Evolutionary conservation across 1,140 invertebrate species (phyloP).

Genomic region (Nylanderia fulva): DNA sequence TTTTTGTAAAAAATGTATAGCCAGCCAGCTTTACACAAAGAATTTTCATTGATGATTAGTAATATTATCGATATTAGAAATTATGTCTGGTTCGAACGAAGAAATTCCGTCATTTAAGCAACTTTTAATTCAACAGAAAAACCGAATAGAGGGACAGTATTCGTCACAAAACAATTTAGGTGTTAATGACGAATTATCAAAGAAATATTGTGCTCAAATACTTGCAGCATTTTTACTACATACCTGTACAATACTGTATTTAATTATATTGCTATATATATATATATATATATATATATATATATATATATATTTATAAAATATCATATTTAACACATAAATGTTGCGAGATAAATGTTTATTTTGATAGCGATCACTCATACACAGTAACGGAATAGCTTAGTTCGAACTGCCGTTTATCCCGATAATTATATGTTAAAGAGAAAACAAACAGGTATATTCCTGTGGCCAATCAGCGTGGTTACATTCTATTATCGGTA

Average conservation of each 20-base stretch:
- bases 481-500: slow-evolving; percentile 80
- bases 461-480: slow-evolving; percentile 83
- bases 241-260: slow-evolving; percentile 35
- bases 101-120: slow-evolving; percentile 69
- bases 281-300: no score
- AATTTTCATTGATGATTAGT: slow-evolving; percentile 66
- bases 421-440: slow-evolving; percentile 72
- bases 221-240: slow-evolving; percentile 24
- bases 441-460: slow-evolving; percentile 77
- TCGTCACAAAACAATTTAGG: slow-evolving; percentile 1
- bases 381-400: slow-evolving; percentile 68
- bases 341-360: slow-evolving; percentile 26
- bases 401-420: slow-evolving; percentile 75
- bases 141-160: neutral
- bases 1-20: slow-evolving; percentile 71
- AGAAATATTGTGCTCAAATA: slow-evolving; percentile 23
- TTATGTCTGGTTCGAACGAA: slow-evolving; percentile 71
- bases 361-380: slow-evolving; percentile 21
- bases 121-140: slow-evolving; percentile 10
- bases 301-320: neutral
- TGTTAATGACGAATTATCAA: slow-evolving; percentile 5
- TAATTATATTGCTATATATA: slow-evolving; percentile 21
- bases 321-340: neutral
- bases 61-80: slow-evolving; percentile 60
- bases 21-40: slow-evolving; percentile 67